Percentiles rank a stretch among this genome's conserved stretches.
Conservation (phyloP, 2,797 vertebrate species). For the Tokudaia tokunoshimensis region DNA sequence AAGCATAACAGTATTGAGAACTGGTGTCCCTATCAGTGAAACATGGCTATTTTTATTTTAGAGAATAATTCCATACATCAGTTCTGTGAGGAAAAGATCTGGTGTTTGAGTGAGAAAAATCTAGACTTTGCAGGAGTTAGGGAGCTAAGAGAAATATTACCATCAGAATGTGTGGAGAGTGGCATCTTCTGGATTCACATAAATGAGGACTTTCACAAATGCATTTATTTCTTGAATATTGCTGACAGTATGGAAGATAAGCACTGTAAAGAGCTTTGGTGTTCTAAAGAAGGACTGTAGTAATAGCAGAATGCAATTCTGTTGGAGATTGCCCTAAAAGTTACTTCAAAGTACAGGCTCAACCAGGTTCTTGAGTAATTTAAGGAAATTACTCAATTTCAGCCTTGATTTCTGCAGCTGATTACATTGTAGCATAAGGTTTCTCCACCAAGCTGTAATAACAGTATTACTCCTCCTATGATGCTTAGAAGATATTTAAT, state of each 20-base stretch:
- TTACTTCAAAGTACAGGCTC: neutral
- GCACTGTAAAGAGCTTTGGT: neutral
- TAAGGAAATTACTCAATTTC: conserved; percentile 27
- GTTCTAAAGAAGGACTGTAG: neutral
- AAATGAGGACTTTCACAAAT: neutral
- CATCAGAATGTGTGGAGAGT: neutral
- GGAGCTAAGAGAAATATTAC: neutral
- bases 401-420: conserved; percentile 15
- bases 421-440: conserved; percentile 16
- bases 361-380: neutral
- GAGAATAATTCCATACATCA: neutral
- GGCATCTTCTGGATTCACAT: neutral
- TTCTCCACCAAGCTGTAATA: neutral
- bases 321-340: neutral
- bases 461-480: neutral
- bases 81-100: neutral
- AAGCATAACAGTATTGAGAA: neutral
- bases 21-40: neutral
- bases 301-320: neutral
- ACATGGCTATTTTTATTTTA: neutral
- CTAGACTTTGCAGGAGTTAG: neutral
- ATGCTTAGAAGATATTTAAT: neutral
- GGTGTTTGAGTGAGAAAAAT: neutral
- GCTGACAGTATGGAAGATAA: neutral
- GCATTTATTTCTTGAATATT: neutral